These are phyloP conservation scores for Hemistola chrysoprasaria DNA, from an alignment of 2,888 invertebrate genomes.

Conservation along the genomic window DNA sequence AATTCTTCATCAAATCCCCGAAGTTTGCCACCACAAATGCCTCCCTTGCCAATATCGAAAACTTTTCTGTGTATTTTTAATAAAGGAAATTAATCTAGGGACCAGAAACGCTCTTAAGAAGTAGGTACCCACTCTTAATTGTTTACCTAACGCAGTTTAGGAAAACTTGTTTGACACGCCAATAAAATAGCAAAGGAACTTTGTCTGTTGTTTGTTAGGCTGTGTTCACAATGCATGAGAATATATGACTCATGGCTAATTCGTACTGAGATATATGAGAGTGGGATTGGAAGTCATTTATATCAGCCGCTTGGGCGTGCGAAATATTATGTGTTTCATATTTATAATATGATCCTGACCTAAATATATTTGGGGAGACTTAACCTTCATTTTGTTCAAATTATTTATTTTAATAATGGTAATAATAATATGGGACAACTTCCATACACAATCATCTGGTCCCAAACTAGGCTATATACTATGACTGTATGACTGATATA, in stretches of 20 bases:
- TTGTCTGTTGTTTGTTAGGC: constrained; percentile 8
- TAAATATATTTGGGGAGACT: too few species aligned
- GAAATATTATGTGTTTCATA: too few species aligned
- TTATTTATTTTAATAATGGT: too few species aligned
- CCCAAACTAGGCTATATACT: too few species aligned
- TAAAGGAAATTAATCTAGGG: constrained; percentile 17
- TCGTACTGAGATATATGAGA: too few species aligned
- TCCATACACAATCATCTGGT: too few species aligned
- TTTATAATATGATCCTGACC: too few species aligned
- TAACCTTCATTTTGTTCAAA: too few species aligned
- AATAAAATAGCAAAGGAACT: constrained; percentile 21
- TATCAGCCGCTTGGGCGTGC: too few species aligned
- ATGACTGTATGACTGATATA: too few species aligned
- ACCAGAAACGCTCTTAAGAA: constrained; percentile 16
- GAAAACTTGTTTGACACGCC: constrained; percentile 23
- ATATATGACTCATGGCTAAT: background rate
- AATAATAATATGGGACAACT: too few species aligned
- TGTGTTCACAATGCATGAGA: background rate
- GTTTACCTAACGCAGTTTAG: constrained; percentile 18
- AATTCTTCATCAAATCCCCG: constrained; percentile 7
- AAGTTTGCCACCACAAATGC: background rate
- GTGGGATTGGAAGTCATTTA: too few species aligned
- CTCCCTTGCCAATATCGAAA: constrained; percentile 10
- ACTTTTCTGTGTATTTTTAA: constrained; percentile 21
- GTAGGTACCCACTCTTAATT: constrained; percentile 26